Evolutionary conservation across 2,113 vertebrate species (phyloP).

Genomic region (Brienomyrus brachyistius): DNA sequence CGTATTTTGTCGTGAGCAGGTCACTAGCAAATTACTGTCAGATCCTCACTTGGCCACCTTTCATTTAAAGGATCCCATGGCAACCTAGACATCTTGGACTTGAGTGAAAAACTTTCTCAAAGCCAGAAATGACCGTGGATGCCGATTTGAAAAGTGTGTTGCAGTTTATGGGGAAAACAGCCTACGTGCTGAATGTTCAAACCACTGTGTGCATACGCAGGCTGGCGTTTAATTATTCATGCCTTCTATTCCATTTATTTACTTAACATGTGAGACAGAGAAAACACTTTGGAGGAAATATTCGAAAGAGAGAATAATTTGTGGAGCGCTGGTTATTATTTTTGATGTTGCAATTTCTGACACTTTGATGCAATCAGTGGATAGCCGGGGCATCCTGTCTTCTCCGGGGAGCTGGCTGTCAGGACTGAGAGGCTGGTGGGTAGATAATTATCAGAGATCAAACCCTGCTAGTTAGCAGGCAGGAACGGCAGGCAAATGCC

Average conservation of each 20-base stretch:
- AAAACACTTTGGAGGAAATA: conserved; percentile 63
- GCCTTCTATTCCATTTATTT: conserved; percentile 66
- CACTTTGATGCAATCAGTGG: conserved; percentile 70
- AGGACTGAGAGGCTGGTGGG: conserved; percentile 74
- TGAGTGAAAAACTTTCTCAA: neutral
- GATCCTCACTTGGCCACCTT: neutral
- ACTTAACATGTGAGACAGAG: conserved; percentile 46
- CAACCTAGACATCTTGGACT: neutral
- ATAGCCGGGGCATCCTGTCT: conserved; percentile 61
- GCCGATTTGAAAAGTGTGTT: neutral
- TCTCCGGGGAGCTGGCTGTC: conserved; percentile 74
- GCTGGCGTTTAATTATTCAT: conserved; percentile 66
- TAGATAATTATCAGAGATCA: conserved; percentile 94
- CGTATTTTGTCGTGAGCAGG: neutral
- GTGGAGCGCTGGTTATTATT: conserved; percentile 75
- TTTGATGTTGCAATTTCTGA: conserved; percentile 79
- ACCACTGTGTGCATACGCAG: conserved; percentile 59
- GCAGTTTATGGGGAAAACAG: conserved; percentile 31
- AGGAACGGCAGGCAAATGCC: conserved; percentile 72
- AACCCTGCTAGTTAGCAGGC: conserved; percentile 79
- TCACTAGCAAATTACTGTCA: neutral
- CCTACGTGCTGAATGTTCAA: conserved; percentile 60
- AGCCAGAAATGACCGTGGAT: neutral
- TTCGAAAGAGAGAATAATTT: conserved; percentile 61
- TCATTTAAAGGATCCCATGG: neutral